phyloP scores from a whole-genome alignment of 2,113 vertebrate species.

The Leucopsar rothschildi region DNA sequence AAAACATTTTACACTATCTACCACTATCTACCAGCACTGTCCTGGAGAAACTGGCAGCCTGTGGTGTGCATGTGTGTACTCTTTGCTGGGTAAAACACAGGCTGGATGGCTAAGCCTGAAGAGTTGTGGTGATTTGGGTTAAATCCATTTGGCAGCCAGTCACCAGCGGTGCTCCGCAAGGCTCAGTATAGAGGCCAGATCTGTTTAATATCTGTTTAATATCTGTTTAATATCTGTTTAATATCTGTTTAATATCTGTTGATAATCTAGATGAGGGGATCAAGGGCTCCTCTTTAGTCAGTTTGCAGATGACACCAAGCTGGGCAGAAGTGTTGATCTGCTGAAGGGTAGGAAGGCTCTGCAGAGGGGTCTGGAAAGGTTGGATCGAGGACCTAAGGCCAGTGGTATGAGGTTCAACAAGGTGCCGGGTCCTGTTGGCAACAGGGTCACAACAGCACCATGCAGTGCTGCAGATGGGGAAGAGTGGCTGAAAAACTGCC shows the following conservation, averaged over 20 bases:
- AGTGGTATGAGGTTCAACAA: neutral
- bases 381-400: neutral
- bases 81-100: neutral
- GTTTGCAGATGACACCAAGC: neutral
- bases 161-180: neutral
- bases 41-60: neutral
- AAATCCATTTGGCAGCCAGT: neutral
- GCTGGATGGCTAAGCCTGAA: neutral
- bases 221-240: too few relatives aligned
- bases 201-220: neutral
- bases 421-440: neutral
- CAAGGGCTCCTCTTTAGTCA: neutral
- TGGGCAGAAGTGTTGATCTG: neutral
- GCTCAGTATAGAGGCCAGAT: neutral
- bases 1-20: neutral
- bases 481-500: neutral
- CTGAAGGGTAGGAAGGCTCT: neutral
- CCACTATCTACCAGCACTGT: neutral
- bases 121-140: neutral
- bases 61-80: neutral
- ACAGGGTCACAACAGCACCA: neutral
- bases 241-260: neutral
- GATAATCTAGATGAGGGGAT: neutral
- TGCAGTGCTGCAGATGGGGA: neutral
- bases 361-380: neutral